Base-by-base conservation (phyloP, 2,797 vertebrate species). In the Podarcis siculus region DNA sequence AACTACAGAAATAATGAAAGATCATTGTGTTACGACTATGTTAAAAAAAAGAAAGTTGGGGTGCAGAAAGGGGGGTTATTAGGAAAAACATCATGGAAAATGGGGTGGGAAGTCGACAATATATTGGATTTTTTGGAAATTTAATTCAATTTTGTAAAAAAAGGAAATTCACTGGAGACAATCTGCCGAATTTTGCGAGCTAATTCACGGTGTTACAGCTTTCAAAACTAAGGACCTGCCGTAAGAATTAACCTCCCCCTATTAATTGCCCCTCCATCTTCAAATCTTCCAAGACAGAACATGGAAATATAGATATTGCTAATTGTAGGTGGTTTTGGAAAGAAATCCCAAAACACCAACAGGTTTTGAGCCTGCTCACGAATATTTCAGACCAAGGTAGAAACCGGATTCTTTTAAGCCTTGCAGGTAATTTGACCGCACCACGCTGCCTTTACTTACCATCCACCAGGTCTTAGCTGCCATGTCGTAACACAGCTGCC, bases 381-480 rank as follows among this genome's bases (percentile, higher is more conserved):
- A 69, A 69, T 8, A 15, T 82, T 69, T n/a, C 39, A 45, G 1
- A n/a, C 21, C 0, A 8, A 49, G 42, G 15, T 3, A 45, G 23
- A 49, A 30, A n/a, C 7, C 45, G 1, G 19, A 5, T 23, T 64
- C 61, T 23, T 64, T 23, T 15, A 55, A 78, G 39, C 42, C 42
- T n/a, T 78, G 1, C 15, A 32, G 9, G 4, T 5, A 13, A 30
- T 4, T 15, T 9, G 1, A 7, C 0, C 13, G 2, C 3, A 23
- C 3, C 35, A 1, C 0, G 3, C 12, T 0, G 0, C 30, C 37
- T 66, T 19, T 89, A 98, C 98, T 98, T 95, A 99, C 98, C 98
- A 98, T 98, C 98, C 98, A 98, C 98, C 98, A 99, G 6, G 98
- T 98, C 96, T 97, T 98, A 80, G 98, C 98, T 1, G 96, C 97